Base-by-base conservation (phyloP, 2,888 invertebrate genomes). In the Nasonovia ribisnigri region DNA sequence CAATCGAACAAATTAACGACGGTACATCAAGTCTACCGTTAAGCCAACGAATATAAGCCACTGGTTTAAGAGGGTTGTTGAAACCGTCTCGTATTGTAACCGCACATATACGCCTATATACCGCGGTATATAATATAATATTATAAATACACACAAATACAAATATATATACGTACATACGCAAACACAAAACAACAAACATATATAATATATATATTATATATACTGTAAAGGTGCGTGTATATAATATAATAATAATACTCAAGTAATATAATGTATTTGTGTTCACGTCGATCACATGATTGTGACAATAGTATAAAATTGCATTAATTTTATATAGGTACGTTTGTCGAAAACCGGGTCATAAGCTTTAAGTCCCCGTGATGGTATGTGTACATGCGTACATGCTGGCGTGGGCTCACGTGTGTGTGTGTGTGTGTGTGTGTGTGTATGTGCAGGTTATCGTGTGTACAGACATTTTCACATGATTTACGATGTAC, bases 401-500 rank as follows among this genome's bases (percentile, higher is more conserved):
- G 48, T 6, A 6, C 29, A 26, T 86, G 29, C 46, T 3, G 29
- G 26, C 84, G 11, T 8, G 43, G 5, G 46, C 36, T 13, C 36
- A 24, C 36, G 29, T 36, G 84, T 20, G 84, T 43, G 67, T 67
- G 51, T 26, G 26, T 13, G 46, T 36, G 46, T 60, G 54, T 42
- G 46, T 1, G 67, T 20, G 24, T 24, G n/a, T 36, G 46, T 57
- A 29, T 60, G 60, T 16, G n/a, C 84, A 24, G 57, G 54, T 93
- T 77, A 89, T 93, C 93, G 88, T 48, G 92, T 84, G 24, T 84
- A 86, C 67, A 88, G 87, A 42, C 48, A 51, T 89, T 93, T 93
- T 90, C 46, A 57, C 86, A 93, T 93, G 93, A 93, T 93, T 93
- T 93, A 93, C 89, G 88, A 84, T 89, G 54, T 57, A n/a, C 54